These are phyloP conservation scores for Anoplolepis gracilipes DNA, from an alignment of 1,140 invertebrate genomes.

Conservation along the genomic window DNA sequence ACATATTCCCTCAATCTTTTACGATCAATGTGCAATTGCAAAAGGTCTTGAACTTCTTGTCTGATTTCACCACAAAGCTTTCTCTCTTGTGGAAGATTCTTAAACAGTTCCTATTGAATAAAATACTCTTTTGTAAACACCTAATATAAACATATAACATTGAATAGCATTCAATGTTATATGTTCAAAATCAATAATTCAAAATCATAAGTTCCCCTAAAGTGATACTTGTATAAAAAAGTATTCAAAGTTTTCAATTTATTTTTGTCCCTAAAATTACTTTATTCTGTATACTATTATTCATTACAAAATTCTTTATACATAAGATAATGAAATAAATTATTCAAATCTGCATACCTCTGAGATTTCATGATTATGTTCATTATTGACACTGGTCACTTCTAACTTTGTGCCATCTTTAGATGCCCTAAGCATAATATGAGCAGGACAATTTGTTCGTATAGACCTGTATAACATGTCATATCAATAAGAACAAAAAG, in stretches of 20 bases:
- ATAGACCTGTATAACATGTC: conserved; percentile 80
- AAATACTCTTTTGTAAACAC: neutral
- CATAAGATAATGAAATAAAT: neutral
- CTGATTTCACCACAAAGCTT: conserved; percentile 83
- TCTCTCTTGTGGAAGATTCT: conserved; percentile 83
- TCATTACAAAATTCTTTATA: neutral
- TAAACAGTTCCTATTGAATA: conserved; percentile 79
- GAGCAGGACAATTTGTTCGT: conserved; percentile 84
- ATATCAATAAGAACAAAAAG: conserved; percentile 34
- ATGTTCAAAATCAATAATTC: too few species aligned
- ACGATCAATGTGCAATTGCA: conserved; percentile 82
- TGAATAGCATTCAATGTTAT: neutral
- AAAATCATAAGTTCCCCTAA: neutral
- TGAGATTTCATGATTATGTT: conserved; percentile 85
- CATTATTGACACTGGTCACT: conserved; percentile 85
- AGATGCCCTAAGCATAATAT: conserved; percentile 84
- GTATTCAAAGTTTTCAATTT: neutral
- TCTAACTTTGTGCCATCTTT: conserved; percentile 85
- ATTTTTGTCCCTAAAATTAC: neutral
- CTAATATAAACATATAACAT: neutral
- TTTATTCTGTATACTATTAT: neutral
- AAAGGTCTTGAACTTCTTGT: conserved; percentile 83
- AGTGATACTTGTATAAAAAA: neutral
- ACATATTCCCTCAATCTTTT: conserved; percentile 84
- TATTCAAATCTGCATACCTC: conserved; percentile 70